These are phyloP conservation scores for Busseola fusca DNA, from an alignment of 2,888 invertebrate genomes.

Conservation along the genomic window DNA sequence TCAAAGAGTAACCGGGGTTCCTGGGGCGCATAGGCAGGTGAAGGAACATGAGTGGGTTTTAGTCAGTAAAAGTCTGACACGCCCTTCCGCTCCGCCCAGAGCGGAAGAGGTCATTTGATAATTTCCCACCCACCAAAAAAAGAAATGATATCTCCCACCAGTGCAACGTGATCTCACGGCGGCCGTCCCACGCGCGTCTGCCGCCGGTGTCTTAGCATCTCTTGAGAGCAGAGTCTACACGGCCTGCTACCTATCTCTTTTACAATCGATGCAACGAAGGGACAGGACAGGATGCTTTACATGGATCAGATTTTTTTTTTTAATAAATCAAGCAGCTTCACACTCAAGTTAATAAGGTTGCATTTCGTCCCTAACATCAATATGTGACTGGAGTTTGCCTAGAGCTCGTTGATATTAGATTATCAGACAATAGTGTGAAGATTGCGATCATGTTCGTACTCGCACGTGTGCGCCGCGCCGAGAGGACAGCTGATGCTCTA, in stretches of 20 bases:
- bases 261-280: background rate
- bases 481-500: slow-evolving; percentile 1
- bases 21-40: too few species aligned
- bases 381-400: background rate
- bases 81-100: too few species aligned
- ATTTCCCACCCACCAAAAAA: too few species aligned
- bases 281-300: background rate
- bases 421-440: background rate
- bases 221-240: background rate
- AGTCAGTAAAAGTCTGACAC: too few species aligned
- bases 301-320: background rate
- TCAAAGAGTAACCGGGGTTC: too few species aligned
- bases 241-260: background rate
- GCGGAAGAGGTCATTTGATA: too few species aligned
- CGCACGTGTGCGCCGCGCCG: slow-evolving; percentile 2
- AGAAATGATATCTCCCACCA: slow-evolving; percentile 3
- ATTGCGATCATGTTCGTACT: slow-evolving; percentile 11
- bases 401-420: background rate
- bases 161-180: background rate
- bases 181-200: background rate
- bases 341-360: background rate
- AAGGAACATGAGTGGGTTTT: too few species aligned
- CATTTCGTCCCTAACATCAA: background rate
- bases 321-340: background rate
- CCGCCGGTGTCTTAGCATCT: background rate